Base-by-base conservation (phyloP, 2,888 invertebrate species). In the Eupithecia vulgata region DNA sequence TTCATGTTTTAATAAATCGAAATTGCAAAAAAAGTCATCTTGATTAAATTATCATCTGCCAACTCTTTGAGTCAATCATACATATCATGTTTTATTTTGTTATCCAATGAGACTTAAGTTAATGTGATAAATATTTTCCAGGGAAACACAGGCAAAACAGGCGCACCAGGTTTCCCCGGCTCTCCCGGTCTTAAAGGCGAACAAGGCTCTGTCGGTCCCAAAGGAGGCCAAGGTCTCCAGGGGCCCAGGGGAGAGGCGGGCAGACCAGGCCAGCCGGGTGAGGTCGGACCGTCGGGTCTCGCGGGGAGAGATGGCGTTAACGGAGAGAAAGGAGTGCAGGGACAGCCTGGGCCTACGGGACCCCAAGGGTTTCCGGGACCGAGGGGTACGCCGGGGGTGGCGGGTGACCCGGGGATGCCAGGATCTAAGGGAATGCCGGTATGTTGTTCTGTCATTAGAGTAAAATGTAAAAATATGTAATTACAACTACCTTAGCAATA, bases 91-190 rank as follows among this genome's bases (percentile, higher is more conserved):
- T 59, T 59, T 13, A 5, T 59, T 59, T 30, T 25, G 21, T 13
- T 25, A 5, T 57, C 0, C 15, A 15, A 42, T 42, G 1, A 40
- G 6, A n/a, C 15, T 34, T 8, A 61, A 34, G 61, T 17, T 17
- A 42, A 30, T 17, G 57, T 35, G 21, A 1, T 4, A 57, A n/a
- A 35, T 52, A 30, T 21, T 42, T 88, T 86, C 5, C 78, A 97
- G 96, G 98, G 98, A 52, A 95, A 96, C 40, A 92, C 96, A 68
- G 98, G 98, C 1, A 98, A 98, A 91, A 94, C 97, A 30, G 98
- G 98, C 5, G 94, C 97, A 21, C 97, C 98, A 35, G 98, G 98
- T 3, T 97, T 98, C 84, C 97, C 97, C 10, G 98, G 98, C 42
- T 95, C 95, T 77, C 96, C 97, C 35, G 98, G 98, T 5, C 91